Conservation (phyloP, 2,113 vertebrate genomes). For the Chrysochloris asiatica region DNA sequence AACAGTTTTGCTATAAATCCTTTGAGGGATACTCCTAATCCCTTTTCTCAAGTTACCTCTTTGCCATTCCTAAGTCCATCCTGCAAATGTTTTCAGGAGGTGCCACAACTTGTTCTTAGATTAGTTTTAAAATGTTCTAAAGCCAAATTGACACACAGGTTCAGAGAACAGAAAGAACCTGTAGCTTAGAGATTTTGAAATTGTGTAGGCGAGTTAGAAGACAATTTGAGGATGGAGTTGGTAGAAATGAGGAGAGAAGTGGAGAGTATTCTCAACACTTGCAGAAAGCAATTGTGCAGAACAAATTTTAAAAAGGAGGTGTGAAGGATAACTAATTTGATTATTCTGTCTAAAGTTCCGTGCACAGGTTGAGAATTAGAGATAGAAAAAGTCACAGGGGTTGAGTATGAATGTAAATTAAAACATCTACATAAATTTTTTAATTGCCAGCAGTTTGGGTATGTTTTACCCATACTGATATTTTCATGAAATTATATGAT, state of each 20-base stretch:
- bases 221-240: neutral
- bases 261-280: neutral
- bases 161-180: neutral
- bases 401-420: neutral
- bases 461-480: neutral
- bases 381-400: neutral
- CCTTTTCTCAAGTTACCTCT: neutral
- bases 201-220: neutral
- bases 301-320: neutral
- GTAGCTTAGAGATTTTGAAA: neutral
- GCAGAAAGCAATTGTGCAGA: neutral
- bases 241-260: neutral
- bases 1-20: neutral
- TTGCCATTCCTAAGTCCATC: fast-evolving
- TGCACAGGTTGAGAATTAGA: neutral
- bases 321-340: neutral
- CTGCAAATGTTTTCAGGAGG: neutral
- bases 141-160: fast-evolving
- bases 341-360: neutral
- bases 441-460: neutral
- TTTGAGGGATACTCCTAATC: neutral
- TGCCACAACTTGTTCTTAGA: neutral
- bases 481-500: neutral
- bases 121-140: neutral
- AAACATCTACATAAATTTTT: neutral